Conservation (phyloP, 2,113 vertebrate genomes). For the Coryphaenoides rupestris region DNA sequence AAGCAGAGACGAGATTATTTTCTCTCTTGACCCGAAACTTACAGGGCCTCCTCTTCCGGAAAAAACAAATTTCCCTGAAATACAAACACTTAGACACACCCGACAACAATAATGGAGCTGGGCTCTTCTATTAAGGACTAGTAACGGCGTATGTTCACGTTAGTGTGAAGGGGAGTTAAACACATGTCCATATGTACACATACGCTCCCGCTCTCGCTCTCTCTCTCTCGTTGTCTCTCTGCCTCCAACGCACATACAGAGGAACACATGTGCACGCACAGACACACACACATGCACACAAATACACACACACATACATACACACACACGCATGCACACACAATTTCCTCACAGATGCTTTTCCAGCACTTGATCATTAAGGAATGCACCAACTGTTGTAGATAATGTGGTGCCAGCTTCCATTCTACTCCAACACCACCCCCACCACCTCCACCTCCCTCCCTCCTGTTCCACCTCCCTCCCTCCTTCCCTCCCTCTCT, state of each 20-base stretch:
- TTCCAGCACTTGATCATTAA: slow-evolving; percentile 96
- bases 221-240: slow-evolving; percentile 42
- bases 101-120: slow-evolving; percentile 26
- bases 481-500: slow-evolving; percentile 86
- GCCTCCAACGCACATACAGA: slow-evolving; percentile 56
- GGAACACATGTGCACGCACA: slow-evolving; percentile 36
- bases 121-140: slow-evolving; percentile 34
- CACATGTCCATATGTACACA: not conserved
- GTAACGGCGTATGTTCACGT: slow-evolving; percentile 32
- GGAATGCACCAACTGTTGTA: slow-evolving; percentile 98
- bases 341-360: slow-evolving; percentile 87
- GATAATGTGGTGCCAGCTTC: slow-evolving; percentile 96
- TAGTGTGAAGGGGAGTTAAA: slow-evolving; percentile 34
- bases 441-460: slow-evolving; percentile 75
- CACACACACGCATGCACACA: slow-evolving; percentile 29
- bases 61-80: slow-evolving; percentile 55
- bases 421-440: slow-evolving; percentile 85
- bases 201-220: not conserved
- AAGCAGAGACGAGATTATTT: slow-evolving; percentile 27
- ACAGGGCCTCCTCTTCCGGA: slow-evolving; percentile 53
- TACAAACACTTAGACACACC: slow-evolving; percentile 42
- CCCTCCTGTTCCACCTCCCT: slow-evolving; percentile 76
- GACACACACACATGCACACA: slow-evolving; percentile 57
- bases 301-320: slow-evolving; percentile 34
- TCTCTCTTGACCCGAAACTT: slow-evolving; percentile 42